phyloP scores from a whole-genome alignment of 2,797 vertebrate genomes.

The Acanthurus lineatus region DNA sequence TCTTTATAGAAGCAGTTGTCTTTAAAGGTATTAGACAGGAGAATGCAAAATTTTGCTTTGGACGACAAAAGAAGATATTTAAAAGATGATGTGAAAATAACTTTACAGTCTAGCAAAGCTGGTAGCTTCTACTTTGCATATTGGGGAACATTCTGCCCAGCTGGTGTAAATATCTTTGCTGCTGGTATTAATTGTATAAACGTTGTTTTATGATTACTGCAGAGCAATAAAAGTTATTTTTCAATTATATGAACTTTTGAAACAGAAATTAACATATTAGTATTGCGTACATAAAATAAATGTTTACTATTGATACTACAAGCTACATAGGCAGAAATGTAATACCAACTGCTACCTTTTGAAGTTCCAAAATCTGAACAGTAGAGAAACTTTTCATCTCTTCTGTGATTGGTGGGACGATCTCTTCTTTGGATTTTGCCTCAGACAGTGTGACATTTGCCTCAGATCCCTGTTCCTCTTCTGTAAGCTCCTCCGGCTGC shows the following conservation, averaged over 20 bases:
- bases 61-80: neutral
- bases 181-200: neutral
- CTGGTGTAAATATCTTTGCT: neutral
- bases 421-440: constrained; percentile 35
- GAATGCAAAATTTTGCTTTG: neutral
- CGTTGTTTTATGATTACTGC: neutral
- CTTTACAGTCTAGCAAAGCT: neutral
- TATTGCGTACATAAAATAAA: neutral
- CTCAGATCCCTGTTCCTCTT: constrained; percentile 71
- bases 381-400: constrained; percentile 83
- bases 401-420: constrained; percentile 73
- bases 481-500: constrained; percentile 89
- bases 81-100: neutral
- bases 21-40: neutral
- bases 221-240: neutral
- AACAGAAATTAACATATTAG: neutral
- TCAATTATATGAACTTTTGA: neutral
- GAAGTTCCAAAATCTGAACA: constrained; percentile 88
- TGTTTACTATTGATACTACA: neutral
- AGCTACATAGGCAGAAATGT: neutral
- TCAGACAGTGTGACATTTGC: constrained; percentile 52
- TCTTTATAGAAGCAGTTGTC: neutral
- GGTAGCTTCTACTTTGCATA: constrained; percentile 1
- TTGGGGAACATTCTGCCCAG: neutral
- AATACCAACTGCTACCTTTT: constrained; percentile 87